Conservation (phyloP, 2,113 vertebrate genomes). For the Mungos mungo region DNA sequence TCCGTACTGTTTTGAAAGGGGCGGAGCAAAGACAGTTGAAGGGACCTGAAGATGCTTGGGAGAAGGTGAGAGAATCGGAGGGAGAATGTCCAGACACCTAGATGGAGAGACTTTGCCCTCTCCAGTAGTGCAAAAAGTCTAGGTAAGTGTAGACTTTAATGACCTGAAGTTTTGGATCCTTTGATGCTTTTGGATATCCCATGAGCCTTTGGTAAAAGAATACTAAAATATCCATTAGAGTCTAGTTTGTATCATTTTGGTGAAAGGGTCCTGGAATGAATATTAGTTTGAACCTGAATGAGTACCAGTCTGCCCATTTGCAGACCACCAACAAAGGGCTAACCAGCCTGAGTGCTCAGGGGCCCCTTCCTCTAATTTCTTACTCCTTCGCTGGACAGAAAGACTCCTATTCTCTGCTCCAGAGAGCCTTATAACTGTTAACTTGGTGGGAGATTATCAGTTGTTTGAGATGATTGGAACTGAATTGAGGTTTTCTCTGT, state of each 20-base stretch:
- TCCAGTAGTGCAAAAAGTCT: not conserved
- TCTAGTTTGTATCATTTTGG: not conserved
- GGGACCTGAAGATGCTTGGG: not conserved
- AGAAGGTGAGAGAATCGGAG: not conserved
- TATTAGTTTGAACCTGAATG: not conserved
- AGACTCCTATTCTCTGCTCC: not conserved
- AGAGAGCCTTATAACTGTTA: not conserved
- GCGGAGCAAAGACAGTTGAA: not conserved
- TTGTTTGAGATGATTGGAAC: not conserved
- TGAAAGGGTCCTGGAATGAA: not conserved
- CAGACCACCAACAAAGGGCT: not conserved
- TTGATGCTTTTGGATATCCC: not conserved
- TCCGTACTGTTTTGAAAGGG: not conserved
- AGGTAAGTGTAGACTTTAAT: not conserved
- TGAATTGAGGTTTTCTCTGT: not conserved
- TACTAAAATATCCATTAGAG: not conserved
- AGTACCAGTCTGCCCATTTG: not conserved
- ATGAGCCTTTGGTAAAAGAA: not conserved
- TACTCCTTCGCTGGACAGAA: not conserved
- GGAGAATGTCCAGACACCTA: not conserved
- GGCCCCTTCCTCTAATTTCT: not conserved
- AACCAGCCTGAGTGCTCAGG: not conserved
- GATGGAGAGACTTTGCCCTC: not conserved
- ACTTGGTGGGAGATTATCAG: not conserved
- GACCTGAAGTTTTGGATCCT: not conserved